phyloP scores from a whole-genome alignment of 2,888 invertebrate genomes.

The Lithosia quadra region DNA sequence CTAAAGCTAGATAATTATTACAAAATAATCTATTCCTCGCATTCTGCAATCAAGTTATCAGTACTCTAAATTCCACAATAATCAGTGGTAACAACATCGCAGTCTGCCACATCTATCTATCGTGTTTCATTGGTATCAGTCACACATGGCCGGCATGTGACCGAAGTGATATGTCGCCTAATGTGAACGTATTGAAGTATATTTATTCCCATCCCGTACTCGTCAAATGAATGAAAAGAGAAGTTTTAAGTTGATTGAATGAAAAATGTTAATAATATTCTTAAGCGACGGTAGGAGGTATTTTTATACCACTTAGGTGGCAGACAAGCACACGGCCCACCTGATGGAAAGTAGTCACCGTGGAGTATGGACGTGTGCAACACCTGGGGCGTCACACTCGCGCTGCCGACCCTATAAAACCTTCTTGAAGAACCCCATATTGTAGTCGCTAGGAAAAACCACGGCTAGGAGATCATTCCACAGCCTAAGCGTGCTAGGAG shows the following conservation, averaged over 20 bases:
- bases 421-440: too few species aligned
- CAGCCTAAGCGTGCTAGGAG: too few species aligned
- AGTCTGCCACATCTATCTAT: conserved; percentile 23
- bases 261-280: not conserved
- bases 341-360: too few species aligned
- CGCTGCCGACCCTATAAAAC: too few species aligned
- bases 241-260: conserved; percentile 26
- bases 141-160: conserved; percentile 29
- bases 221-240: conserved; percentile 40
- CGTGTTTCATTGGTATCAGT: conserved; percentile 24
- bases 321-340: too few species aligned
- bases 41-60: conserved; percentile 11
- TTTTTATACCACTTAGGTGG: too few species aligned
- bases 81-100: conserved; percentile 10
- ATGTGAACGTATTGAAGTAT: conserved; percentile 23
- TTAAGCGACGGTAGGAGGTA: not conserved
- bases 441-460: too few species aligned
- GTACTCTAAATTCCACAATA: conserved; percentile 19
- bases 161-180: conserved; percentile 26
- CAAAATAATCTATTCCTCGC: not conserved
- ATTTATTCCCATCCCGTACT: conserved; percentile 21
- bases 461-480: too few species aligned
- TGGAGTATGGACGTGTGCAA: too few species aligned
- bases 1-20: too few species aligned
- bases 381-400: too few species aligned